Percentiles rank a stretch among this genome's conserved stretches.
Conservation (phyloP, 2,113 vertebrate genomes). For the Numenius arquata region DNA sequence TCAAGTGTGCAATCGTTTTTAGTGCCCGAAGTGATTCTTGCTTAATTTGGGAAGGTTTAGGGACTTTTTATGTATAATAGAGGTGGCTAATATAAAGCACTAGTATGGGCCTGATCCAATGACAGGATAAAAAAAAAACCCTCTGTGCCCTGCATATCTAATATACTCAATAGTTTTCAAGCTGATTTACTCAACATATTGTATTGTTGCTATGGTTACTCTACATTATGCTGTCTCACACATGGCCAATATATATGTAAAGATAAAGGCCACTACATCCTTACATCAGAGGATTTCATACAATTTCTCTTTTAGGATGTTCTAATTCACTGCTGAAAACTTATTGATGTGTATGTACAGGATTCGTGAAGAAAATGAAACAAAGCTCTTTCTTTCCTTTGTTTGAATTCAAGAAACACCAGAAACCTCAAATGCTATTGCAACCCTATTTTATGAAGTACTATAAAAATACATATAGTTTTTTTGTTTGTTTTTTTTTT, state of each 20-base stretch:
- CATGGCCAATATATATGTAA: background rate
- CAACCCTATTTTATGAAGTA: background rate
- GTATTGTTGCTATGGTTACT: slow-evolving; percentile 31
- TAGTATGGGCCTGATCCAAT: background rate
- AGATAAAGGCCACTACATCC: background rate
- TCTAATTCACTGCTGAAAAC: background rate
- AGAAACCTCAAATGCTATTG: background rate
- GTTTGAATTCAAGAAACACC: background rate
- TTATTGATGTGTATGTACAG: background rate
- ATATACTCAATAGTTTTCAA: background rate
- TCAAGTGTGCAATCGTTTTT: background rate
- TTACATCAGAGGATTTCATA: background rate
- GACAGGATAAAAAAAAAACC: background rate
- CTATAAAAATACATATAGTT: background rate
- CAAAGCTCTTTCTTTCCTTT: background rate
- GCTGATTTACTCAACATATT: background rate
- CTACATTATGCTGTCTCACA: background rate
- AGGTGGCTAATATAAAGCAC: background rate
- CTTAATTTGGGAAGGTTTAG: background rate
- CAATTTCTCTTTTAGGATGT: background rate
- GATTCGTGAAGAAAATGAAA: background rate
- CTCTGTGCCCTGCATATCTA: background rate
- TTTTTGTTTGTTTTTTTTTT: too few species aligned
- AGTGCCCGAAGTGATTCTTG: background rate
- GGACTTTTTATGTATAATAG: background rate